A percentile compares a stretch with the other conserved stretches of the same genome.
Conservation (phyloP, 2,113 vertebrate genomes). For the Thalassoma bifasciatum region DNA sequence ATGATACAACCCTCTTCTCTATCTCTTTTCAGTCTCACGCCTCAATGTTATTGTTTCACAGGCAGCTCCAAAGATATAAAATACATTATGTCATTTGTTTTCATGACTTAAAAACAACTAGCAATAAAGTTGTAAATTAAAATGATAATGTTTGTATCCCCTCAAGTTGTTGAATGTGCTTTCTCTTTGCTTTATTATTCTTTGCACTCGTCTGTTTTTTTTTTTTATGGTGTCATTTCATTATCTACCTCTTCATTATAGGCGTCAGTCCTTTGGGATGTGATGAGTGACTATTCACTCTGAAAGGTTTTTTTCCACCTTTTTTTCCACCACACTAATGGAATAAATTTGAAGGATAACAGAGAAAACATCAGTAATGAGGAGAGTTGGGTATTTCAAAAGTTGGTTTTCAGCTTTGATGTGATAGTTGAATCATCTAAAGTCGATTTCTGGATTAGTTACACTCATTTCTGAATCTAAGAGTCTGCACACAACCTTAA, state of each 20-base stretch:
- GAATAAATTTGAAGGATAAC: too few relatives aligned
- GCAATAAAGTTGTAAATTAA: conserved; percentile 41
- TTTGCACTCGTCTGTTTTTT: not conserved
- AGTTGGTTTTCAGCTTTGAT: too few relatives aligned
- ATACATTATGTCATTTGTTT: conserved; percentile 44
- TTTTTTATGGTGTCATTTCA: conserved; percentile 11
- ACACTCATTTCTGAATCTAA: too few relatives aligned
- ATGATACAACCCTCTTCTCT: conserved; percentile 58
- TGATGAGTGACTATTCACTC: conserved; percentile 11
- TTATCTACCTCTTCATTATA: conserved; percentile 22
- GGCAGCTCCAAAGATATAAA: conserved; percentile 43
- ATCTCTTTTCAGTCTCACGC: conserved; percentile 25
- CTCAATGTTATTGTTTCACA: conserved; percentile 49
- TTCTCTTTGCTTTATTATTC: not conserved
- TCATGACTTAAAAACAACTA: conserved; percentile 32
- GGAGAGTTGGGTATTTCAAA: too few relatives aligned
- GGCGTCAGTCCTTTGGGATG: conserved; percentile 22
- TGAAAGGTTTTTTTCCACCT: conserved; percentile 40
- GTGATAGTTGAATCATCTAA: too few relatives aligned
- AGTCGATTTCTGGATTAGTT: too few relatives aligned
- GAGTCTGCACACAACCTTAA: too few relatives aligned
- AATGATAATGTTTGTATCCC: conserved; percentile 13
- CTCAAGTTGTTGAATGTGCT: conserved; percentile 9
- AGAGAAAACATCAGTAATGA: too few relatives aligned
- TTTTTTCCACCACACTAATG: too few relatives aligned